These are phyloP conservation scores for Campylomormyrus tamandua DNA, from an alignment of 2,113 vertebrate genomes.

Conservation along the genomic window DNA sequence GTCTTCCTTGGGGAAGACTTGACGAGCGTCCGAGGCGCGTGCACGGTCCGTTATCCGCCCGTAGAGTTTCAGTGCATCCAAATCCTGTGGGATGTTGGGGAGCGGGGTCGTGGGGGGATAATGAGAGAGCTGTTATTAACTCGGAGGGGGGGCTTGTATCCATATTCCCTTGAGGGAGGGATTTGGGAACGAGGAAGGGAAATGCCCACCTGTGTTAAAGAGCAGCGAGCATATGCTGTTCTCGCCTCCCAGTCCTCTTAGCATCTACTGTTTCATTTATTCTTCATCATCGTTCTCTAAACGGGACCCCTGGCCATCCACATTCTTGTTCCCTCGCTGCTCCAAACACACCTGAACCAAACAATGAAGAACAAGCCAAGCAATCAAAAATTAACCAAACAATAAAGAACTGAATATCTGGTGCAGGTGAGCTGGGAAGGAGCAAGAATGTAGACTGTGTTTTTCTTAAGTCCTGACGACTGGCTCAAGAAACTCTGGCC, in stretches of 20 bases:
- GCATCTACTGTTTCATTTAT: neutral
- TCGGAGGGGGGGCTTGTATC: neutral
- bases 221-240: neutral
- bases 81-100: neutral
- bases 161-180: neutral
- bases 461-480: neutral
- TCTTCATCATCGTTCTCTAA: neutral
- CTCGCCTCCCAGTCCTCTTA: neutral
- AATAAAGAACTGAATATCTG: neutral
- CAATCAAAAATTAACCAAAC: neutral
- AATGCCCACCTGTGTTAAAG: neutral
- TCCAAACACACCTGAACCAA: neutral
- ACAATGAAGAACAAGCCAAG: neutral
- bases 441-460: neutral
- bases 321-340: neutral
- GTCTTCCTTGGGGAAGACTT: neutral
- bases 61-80: neutral
- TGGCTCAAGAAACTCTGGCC: constrained; percentile 15
- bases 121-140: neutral
- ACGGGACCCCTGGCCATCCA: neutral
- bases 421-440: neutral
- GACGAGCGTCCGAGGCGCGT: neutral
- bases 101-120: neutral
- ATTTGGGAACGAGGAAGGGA: neutral
- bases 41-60: neutral